A percentile compares a stretch with the other conserved stretches of the same genome.
Conservation (phyloP, 2,797 vertebrate genomes). For the Hypotaenidia philippensis region DNA sequence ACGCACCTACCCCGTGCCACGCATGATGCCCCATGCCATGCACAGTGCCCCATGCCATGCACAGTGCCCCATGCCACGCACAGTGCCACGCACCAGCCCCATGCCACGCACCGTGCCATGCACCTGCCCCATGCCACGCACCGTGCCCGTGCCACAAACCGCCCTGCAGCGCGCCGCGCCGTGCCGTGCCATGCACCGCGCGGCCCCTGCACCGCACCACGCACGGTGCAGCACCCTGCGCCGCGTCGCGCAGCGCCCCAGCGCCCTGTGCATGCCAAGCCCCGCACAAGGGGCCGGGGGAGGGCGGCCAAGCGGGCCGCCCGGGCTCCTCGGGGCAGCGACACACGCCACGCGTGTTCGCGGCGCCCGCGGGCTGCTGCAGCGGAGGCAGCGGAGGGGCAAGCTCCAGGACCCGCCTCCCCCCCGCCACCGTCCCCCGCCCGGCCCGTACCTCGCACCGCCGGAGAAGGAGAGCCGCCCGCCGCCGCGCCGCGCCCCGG, state of each 20-base stretch:
- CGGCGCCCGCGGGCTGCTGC: neutral
- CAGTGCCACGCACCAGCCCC: neutral
- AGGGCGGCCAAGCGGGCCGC: neutral
- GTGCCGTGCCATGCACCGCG: neutral
- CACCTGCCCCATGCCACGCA: neutral
- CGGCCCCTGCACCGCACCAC: neutral
- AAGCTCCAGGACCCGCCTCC: neutral
- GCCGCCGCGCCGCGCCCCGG: conserved; percentile 28
- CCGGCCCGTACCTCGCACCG: conserved; percentile 49
- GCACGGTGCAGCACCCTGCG: neutral
- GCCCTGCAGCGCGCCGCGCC: no score
- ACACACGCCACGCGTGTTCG: neutral
- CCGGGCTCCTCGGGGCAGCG: neutral
- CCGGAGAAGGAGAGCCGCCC: conserved; percentile 34
- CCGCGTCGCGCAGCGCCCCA: neutral
- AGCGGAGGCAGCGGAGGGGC: neutral
- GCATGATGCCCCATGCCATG: neutral
- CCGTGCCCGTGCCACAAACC: neutral
- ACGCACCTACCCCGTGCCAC: neutral
- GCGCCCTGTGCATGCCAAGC: neutral
- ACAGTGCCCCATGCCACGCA: no score
- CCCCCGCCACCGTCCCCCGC: neutral
- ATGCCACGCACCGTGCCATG: neutral
- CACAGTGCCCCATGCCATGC: no score
- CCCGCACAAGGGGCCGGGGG: neutral